These are phyloP conservation scores for Danio aesculapii DNA, from an alignment of 2,797 vertebrate genomes.

Conservation along the genomic window DNA sequence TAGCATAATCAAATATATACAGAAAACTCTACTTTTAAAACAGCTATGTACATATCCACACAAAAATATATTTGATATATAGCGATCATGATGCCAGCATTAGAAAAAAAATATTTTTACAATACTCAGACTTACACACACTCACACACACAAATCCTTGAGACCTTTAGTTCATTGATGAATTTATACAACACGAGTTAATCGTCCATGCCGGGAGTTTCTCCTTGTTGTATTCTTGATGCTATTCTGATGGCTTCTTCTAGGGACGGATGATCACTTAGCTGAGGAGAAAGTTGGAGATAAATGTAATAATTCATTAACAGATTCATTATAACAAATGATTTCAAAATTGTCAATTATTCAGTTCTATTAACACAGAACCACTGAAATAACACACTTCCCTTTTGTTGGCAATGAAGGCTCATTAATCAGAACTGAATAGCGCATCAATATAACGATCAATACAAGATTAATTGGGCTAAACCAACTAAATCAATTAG, in stretches of 20 bases:
- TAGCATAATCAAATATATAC: constrained; percentile 71
- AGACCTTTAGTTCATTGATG: constrained; percentile 19
- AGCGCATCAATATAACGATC: background rate
- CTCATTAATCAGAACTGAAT: constrained; percentile 37
- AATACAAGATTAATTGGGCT: constrained; percentile 10
- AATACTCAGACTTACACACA: constrained; percentile 65
- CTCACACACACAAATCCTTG: background rate
- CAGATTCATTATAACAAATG: background rate
- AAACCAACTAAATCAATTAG: constrained; percentile 23
- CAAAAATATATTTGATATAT: constrained; percentile 68
- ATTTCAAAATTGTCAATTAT: background rate
- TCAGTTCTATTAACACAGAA: background rate
- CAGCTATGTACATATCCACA: constrained; percentile 80
- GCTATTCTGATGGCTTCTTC: constrained; percentile 99
- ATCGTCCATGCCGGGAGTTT: constrained; percentile 95
- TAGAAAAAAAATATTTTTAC: constrained; percentile 52
- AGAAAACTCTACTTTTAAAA: constrained; percentile 82
- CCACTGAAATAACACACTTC: background rate
- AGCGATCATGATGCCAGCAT: constrained; percentile 63
- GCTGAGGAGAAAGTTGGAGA: constrained; percentile 72
- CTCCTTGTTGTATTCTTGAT: constrained; percentile 98
- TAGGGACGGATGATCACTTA: constrained; percentile 95
- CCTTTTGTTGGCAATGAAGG: background rate
- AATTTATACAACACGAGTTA: constrained; percentile 72
- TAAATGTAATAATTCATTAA: background rate